Evolutionary conservation across 2,113 vertebrate species (phyloP).

Genomic region (western clawed frog (Xenopus tropicalis)): UCB_Xtro_10.0 CM004444.2:180606001-180606500

Average conservation of each 20-base stretch:
- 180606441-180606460: not conserved
- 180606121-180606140: not conserved
- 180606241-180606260: conserved; percentile 55
- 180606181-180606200: conserved; percentile 76
- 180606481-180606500: not conserved
- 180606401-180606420: not conserved
- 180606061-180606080: conserved; percentile 69
- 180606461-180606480: too few species aligned
- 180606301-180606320: too few species aligned
- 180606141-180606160: conserved; percentile 17
- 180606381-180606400: not conserved
- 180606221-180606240: conserved; percentile 64
- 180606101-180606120: conserved; percentile 52
- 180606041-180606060: conserved; percentile 66
- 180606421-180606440: fast-evolving
- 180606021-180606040: conserved; percentile 53
- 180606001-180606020: conserved; percentile 64
- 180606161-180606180: conserved; percentile 52
- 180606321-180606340: too few species aligned
- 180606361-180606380: too few species aligned
- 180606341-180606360: too few species aligned
- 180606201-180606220: conserved; percentile 73
- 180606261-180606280: conserved; percentile 59
- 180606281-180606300: conserved; percentile 48
- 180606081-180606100: conserved; percentile 70